phyloP scores from a whole-genome alignment of 2,113 vertebrate species.

The Loxodonta africana region DNA sequence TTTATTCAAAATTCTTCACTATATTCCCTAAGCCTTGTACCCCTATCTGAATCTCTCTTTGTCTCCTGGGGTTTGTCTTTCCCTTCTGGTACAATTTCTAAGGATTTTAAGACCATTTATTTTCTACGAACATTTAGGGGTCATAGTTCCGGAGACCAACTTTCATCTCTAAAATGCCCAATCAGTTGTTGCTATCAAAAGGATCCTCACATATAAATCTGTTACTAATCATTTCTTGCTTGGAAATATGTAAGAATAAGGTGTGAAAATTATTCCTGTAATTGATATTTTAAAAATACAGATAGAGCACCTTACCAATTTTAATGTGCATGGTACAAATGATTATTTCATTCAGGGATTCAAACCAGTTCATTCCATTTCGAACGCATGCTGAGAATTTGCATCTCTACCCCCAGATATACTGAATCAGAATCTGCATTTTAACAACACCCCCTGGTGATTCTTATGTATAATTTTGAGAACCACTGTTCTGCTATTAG shows the following conservation, averaged over 20 bases:
- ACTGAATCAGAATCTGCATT: no score
- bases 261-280: background rate
- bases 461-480: no score
- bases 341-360: background rate
- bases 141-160: background rate
- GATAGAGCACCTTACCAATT: background rate
- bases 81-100: background rate
- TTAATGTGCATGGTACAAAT: background rate
- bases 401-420: no score
- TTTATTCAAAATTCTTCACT: background rate
- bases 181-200: slow-evolving; percentile 1
- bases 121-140: background rate
- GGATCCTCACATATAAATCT: background rate
- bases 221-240: background rate
- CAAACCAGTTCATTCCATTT: no score
- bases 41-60: background rate
- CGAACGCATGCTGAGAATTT: no score
- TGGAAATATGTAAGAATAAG: background rate
- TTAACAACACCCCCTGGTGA: no score
- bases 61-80: background rate
- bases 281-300: background rate
- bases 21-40: background rate
- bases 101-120: background rate
- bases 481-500: no score
- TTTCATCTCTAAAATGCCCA: background rate